These are phyloP conservation scores for Aix galericulata DNA, from an alignment of 2,113 vertebrate genomes.

Conservation along the genomic window DNA sequence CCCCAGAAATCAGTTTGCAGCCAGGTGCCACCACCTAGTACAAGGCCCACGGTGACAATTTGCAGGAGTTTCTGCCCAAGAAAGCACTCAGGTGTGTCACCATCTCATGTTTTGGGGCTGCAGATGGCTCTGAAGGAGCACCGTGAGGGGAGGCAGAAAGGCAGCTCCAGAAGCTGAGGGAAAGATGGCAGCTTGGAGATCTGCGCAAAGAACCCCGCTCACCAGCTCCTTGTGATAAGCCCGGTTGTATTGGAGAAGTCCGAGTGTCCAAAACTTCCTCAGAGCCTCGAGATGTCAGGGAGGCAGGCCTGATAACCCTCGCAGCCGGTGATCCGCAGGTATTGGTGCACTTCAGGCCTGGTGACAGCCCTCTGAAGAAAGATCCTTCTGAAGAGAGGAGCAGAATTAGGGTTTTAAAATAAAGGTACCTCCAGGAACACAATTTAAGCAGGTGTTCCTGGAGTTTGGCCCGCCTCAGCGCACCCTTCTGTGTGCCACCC, in stretches of 20 bases:
- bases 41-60: background rate
- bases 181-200: background rate
- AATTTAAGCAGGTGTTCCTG: background rate
- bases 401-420: background rate
- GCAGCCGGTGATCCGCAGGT: background rate
- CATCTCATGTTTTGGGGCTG: background rate
- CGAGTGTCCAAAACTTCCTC: fast-evolving
- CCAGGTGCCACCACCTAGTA: background rate
- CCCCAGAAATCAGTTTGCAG: background rate
- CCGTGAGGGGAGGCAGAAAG: background rate
- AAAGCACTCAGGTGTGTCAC: background rate
- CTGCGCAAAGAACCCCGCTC: background rate
- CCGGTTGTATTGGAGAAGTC: background rate
- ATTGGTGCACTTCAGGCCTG: background rate
- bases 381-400: background rate
- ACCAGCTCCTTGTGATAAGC: background rate
- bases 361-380: background rate
- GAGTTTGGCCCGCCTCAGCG: background rate
- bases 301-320: background rate
- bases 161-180: background rate
- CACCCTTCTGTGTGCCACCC: background rate
- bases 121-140: background rate
- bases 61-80: background rate
- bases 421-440: background rate
- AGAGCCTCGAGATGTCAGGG: background rate